These are phyloP conservation scores for Aythya baeri DNA, from an alignment of 2,113 vertebrate genomes.

Conservation along the genomic window DNA sequence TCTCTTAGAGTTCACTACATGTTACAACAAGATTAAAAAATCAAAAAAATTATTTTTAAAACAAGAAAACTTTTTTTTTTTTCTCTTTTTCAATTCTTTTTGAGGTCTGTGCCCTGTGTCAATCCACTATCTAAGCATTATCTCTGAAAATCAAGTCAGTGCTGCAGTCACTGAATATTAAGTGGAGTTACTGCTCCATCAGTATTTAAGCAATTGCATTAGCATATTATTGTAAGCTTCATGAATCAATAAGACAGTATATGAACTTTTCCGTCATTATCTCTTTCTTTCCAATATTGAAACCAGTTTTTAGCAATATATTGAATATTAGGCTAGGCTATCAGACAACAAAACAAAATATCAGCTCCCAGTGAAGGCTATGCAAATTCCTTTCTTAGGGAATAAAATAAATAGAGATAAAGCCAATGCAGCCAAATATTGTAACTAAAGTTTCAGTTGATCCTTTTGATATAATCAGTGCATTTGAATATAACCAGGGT, in stretches of 20 bases:
- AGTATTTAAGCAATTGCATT: constrained; percentile 7
- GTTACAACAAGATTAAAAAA: neutral
- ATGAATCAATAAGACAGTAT: neutral
- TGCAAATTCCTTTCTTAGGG: neutral
- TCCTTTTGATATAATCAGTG: neutral
- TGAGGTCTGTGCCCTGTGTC: neutral
- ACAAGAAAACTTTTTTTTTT: neutral
- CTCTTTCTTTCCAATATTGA: neutral
- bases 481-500: neutral
- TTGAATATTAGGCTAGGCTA: neutral
- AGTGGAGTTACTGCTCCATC: neutral
- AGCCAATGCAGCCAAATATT: neutral
- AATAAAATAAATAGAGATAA: neutral
- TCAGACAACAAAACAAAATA: neutral
- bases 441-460: neutral
- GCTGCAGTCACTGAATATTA: constrained; percentile 40
- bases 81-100: neutral
- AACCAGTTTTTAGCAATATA: neutral
- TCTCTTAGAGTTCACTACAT: neutral
- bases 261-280: constrained; percentile 10
- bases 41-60: neutral
- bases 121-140: neutral
- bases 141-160: constrained; percentile 8
- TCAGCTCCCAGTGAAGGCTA: neutral
- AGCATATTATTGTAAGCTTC: neutral